Evolutionary conservation across 2,797 vertebrate genomes (phyloP), one percentile per base, ranked within the genome.

Genomic region (Numenius phaeopus): DNA sequence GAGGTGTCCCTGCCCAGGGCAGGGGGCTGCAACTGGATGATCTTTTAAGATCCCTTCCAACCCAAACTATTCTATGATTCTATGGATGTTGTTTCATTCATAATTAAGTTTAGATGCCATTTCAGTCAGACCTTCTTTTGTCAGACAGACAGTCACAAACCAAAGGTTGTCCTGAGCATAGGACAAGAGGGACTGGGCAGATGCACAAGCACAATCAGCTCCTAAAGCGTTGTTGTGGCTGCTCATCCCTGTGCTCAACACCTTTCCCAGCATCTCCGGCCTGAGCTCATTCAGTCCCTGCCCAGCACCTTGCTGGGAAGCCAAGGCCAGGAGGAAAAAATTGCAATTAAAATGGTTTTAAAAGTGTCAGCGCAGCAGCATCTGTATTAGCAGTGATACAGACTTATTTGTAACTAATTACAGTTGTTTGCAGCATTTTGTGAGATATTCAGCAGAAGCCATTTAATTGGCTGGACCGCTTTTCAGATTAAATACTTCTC

Each of bases 371-470:
- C 4, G 1, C 62, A 94, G 86, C 89, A 84, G 69, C 89, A 29
- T 27, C 84, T 5, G 2, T 85, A 29, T 80, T 37, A 87, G 20
- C 67, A 66, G 89, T 72, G 69, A 78, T 18, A 67, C 21, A 44
- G 84, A 73, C 34, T 59, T 87, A 37, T 62, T 86, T 84, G 81
- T 52, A 79, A 73, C 75, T 86, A 84, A 93, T 96, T 94, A 52
- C 73, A 22, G 54, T 6, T 72, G 80, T 89, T 46, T 82, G 80
- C 90, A 78, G 83, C 37, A 0, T 42, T 93, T 87, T 66, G 46
- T 65, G 52, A 79, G 75, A 27, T 34, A 20, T 23, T 90, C 83
- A 90, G 83, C 40, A 86, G 65, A 75, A 95, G 27, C 73, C 75
- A 8, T 49, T 94, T 59, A 82, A 50, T 46, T 79, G 83, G 14